These are phyloP conservation scores for Brachionus rotundiformis DNA, from an alignment of 1,140 invertebrate genomes.

Conservation along the genomic window DNA sequence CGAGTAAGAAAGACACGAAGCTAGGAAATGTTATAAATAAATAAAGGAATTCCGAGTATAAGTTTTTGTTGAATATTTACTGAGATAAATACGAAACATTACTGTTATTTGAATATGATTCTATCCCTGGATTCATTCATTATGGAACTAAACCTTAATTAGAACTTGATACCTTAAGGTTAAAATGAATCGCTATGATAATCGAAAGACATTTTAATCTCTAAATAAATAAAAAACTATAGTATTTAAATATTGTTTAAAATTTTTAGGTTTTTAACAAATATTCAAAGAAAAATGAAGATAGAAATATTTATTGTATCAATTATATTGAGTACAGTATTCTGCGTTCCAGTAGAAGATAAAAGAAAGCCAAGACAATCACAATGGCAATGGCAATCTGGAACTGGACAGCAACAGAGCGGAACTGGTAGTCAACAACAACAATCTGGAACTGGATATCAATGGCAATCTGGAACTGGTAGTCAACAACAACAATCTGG, in stretches of 20 bases:
- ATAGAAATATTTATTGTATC: not conserved
- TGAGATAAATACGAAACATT: not conserved
- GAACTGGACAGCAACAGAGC: constrained; percentile 18
- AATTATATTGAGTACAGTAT: not conserved
- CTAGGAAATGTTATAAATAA: not conserved
- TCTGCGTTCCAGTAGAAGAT: not conserved
- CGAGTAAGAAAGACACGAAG: not conserved
- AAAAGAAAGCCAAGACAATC: not conserved
- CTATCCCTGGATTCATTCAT: not conserved
- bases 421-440: constrained; percentile 18
- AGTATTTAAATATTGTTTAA: not conserved
- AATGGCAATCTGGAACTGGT: not conserved
- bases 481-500: constrained; percentile 23
- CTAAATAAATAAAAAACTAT: not conserved
- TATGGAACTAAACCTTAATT: not conserved
- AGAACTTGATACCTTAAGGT: not conserved
- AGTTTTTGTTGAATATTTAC: not conserved
- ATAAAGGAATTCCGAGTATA: not conserved
- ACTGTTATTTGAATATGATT: not conserved
- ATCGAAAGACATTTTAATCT: constrained; percentile 15
- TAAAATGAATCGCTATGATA: not conserved
- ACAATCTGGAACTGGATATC: not conserved
- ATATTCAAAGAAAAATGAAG: not conserved
- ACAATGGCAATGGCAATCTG: constrained; percentile 25
- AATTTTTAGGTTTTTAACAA: not conserved